Evolutionary conservation across 2,888 invertebrate genomes (phyloP).

Genomic region (Trachelus iudaicus): DNA sequence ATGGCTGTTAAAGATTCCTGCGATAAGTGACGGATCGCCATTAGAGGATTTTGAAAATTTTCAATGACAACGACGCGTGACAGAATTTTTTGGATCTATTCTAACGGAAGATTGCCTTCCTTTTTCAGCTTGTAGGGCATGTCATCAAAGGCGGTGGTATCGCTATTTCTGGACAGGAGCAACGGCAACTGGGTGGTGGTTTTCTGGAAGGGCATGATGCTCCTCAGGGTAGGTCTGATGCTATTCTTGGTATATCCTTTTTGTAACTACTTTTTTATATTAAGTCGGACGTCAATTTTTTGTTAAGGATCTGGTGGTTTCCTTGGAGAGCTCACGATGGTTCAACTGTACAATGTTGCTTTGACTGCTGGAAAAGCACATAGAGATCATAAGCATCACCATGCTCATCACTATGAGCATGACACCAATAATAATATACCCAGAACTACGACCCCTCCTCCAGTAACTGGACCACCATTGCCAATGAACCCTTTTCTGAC

Average conservation of each 20-base stretch:
- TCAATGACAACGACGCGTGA: not conserved
- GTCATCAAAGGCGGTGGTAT: conserved; percentile 80
- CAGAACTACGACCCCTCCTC: conserved; percentile 70
- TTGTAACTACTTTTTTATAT: not conserved
- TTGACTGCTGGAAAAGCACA: conserved; percentile 88
- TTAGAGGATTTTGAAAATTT: not conserved
- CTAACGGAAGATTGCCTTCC: not conserved
- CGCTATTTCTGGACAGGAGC: conserved; percentile 81
- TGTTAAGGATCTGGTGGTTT: conserved; percentile 73
- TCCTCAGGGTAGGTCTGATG: conserved; percentile 63
- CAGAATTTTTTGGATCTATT: not conserved
- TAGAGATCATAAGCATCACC: conserved; percentile 88
- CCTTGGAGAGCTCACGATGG: conserved; percentile 81
- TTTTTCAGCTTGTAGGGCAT: conserved; percentile 79
- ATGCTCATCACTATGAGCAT: conserved; percentile 83
- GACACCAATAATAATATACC: conserved; percentile 75
- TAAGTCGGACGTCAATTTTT: not conserved
- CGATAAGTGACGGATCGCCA: not conserved
- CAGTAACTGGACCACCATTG: conserved; percentile 68
- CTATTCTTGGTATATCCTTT: not conserved
- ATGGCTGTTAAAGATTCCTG: not conserved
- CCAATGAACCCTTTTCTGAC: conserved; percentile 71
- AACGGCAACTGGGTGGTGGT: conserved; percentile 70
- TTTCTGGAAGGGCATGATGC: conserved; percentile 68
- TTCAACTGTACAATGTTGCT: conserved; percentile 84